phyloP scores from a whole-genome alignment of 2,113 vertebrate species.

The Dicerorhinus sumatrensis region DNA sequence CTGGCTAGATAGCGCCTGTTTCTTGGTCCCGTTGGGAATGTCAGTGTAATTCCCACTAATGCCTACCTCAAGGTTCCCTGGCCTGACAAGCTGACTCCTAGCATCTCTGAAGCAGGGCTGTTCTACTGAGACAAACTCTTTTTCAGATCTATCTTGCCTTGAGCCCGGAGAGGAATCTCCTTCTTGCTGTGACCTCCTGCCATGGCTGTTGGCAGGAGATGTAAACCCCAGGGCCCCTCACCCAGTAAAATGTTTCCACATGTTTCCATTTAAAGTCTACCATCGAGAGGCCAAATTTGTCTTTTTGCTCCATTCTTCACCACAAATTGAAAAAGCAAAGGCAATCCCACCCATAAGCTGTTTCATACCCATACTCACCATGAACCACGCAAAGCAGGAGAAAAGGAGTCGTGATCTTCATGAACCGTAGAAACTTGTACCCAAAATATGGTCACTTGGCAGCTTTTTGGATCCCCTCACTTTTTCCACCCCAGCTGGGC shows the following conservation, averaged over 20 bases:
- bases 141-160: not conserved
- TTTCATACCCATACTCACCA: not conserved
- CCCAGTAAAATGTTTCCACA: not conserved
- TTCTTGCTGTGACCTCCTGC: not conserved
- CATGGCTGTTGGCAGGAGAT: not conserved
- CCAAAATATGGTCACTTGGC: not conserved
- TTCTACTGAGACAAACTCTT: not conserved
- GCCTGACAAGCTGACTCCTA: not conserved
- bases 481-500: not conserved
- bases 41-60: not conserved
- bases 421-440: not conserved
- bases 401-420: not conserved
- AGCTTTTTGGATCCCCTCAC: not conserved
- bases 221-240: not conserved
- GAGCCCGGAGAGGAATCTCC: not conserved
- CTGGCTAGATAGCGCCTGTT: not conserved
- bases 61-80: not conserved
- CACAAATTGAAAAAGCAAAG: not conserved
- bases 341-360: not conserved
- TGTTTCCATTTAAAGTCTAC: not conserved
- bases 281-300: not conserved
- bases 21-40: constrained; percentile 14
- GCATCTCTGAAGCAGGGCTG: not conserved
- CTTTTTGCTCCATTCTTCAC: not conserved
- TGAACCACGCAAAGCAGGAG: not conserved